Base-by-base conservation (phyloP, 1,140 invertebrate genomes). In the Trichomalopsis sarcophagae region DNA sequence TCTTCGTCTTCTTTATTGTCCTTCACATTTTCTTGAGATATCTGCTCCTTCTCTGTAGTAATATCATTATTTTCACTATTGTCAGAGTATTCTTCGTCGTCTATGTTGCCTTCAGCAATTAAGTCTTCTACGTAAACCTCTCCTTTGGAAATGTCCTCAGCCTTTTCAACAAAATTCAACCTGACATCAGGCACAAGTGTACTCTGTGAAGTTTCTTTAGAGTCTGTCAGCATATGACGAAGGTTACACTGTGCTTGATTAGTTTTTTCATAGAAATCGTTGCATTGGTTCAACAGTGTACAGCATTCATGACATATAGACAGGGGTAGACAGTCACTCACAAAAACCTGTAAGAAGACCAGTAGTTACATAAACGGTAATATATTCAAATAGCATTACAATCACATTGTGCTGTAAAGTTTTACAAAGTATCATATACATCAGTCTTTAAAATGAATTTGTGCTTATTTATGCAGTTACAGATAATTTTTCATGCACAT, bases 231-330 rank as follows among this genome's bases (percentile, higher is more conserved):
- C 84, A 93, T 86, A 69, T 90, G 86, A 23, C 86, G 89, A 0
- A 94, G 87, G 17, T 90, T 92, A 47, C 82, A 73, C 88, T 94
- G 93, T 5, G 93, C 93, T 88, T 91, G 88, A 87, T 93, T 92
- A 0, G 91, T 91, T 87, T 91, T 93, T 27, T 93, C 92, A 87
- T 90, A 92, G 89, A 94, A 94, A 62, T 93, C 92, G 66, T 84
- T 91, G 82, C 89, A 93, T 77, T 93, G 92, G 81, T 92, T 91
- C 21, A 94, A 87, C 33, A 89, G 86, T n/a, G 90, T 84, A 74
- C 90, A 93, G 84, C 93, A 94, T 27, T 93, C 92, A 73, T 91
- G 86, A 75, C 93, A 94, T n/a, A 94, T 85, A 47, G 83, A 87
- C 10, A 93, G 88, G 21, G 93, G 92, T 40, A 93, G 88, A 69